phyloP scores from a whole-genome alignment of 2,888 invertebrate genomes.

The Tridacna gigas region DNA sequence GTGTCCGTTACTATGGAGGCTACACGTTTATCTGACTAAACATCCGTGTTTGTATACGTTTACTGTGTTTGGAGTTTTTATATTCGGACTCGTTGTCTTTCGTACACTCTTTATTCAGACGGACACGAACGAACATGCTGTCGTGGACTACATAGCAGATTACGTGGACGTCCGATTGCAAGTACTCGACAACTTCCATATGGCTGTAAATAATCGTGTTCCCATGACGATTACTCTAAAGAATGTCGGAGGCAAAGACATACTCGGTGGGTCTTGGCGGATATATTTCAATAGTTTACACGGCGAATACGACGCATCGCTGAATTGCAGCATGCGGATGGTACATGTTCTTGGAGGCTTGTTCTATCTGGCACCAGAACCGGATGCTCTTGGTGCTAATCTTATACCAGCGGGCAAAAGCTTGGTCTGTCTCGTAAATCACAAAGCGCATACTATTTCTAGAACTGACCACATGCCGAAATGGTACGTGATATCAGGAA shows the following conservation, averaged over 20 bases:
- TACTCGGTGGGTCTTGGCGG: constrained; percentile 33
- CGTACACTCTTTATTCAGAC: background rate
- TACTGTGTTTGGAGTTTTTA: background rate
- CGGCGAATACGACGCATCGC: background rate
- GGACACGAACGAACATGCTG: background rate
- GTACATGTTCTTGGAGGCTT: constrained; percentile 30
- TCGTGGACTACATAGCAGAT: constrained; percentile 35
- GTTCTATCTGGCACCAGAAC: constrained; percentile 26
- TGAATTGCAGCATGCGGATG: constrained; percentile 11
- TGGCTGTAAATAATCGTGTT: background rate
- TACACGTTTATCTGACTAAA: background rate
- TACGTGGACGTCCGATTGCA: constrained; percentile 20
- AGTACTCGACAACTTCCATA: constrained; percentile 11
- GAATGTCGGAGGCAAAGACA: constrained; percentile 26
- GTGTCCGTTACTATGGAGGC: constrained; percentile 2
- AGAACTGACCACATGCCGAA: constrained; percentile 50
- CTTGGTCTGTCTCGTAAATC: background rate
- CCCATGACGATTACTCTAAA: constrained; percentile 14
- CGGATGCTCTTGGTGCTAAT: background rate
- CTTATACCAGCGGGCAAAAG: background rate
- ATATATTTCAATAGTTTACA: constrained; percentile 42
- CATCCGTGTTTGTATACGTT: constrained; percentile 7
- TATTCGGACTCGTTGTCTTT: background rate
- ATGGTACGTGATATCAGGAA: constrained; percentile 49
- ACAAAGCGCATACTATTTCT: background rate